Evolutionary conservation across 2,113 vertebrate species (phyloP).

Genomic region (Sigmodon hispidus): DNA sequence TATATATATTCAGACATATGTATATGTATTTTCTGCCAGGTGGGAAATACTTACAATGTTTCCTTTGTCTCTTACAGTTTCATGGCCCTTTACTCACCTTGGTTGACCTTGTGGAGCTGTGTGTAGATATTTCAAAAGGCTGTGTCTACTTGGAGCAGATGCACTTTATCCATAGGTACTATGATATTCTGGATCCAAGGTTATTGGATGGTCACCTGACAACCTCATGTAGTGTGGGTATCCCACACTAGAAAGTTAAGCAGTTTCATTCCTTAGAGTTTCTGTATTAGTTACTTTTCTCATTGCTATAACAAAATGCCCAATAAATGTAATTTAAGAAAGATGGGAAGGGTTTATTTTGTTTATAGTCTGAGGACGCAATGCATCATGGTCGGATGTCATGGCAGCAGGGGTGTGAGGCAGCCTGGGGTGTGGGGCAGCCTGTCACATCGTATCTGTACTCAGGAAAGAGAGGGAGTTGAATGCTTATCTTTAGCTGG

Average conservation of each 20-base stretch:
- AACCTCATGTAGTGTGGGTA: not conserved
- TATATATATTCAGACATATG: not conserved
- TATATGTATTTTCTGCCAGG: not conserved
- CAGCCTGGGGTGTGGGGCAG: not conserved
- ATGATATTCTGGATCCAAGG: not conserved
- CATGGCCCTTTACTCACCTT: conserved; percentile 79
- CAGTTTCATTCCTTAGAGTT: not conserved
- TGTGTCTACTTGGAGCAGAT: conserved; percentile 89
- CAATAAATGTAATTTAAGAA: not conserved
- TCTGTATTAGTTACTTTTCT: not conserved
- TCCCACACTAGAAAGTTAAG: not conserved
- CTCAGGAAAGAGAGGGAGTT: not conserved
- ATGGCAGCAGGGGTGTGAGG: not conserved
- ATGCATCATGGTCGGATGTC: too few relatives aligned
- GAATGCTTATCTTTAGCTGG: not conserved
- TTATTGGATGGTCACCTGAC: not conserved
- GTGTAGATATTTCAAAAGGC: conserved; percentile 87
- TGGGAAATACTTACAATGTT: not conserved
- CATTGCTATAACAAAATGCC: not conserved
- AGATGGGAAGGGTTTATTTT: not conserved
- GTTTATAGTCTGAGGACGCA: not conserved
- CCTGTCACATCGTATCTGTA: not conserved
- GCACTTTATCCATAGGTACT: conserved; percentile 90
- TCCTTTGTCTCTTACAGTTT: conserved; percentile 79
- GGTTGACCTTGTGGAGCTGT: conserved; percentile 85